Base-by-base conservation (phyloP, 2,888 invertebrate genomes). In the Alloplasta piceator region DNA sequence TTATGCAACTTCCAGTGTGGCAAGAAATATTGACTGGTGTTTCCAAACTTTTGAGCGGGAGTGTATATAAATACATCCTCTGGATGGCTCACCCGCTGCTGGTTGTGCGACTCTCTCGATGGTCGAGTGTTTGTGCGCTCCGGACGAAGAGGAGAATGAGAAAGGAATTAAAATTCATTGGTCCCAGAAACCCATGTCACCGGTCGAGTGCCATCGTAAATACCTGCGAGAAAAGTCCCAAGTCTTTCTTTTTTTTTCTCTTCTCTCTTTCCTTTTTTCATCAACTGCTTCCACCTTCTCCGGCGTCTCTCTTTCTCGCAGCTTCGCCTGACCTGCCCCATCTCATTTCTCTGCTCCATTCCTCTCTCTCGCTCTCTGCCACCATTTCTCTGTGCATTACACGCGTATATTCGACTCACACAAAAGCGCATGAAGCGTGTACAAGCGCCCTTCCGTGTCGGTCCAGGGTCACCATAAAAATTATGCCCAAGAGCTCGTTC, bases 91-190 rank as follows among this genome's bases (percentile, higher is more conserved):
- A 12, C 48, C 12, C 12, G 50, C 38, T 58, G 52, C 50, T 55
- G 61, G 60, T 26, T 26, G 26, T 26, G 26, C 26, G 26, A 60
- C 66, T 63, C 66, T 48, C 14, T 39, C 4, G 6, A 3, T 12
- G 5, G 48, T 55, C 43, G 61, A 46, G 68, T 26, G 26, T 26
- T 26, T 26, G 78, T 80, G 78, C 55, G 66, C 56, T 61, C 67
- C 48, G 74, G 80, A 66, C 79, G 64, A 38, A 26, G 26, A 39
- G 71, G 71, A 70, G 77, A 74, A 82, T 83, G 83, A 73, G 85
- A 86, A 85, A 87, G 89, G 90, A 91, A 91, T 91, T 91, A 91
- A 91, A 91, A 91, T 91, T 91, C 91, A 91, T 91, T 90, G 91
- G 91, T 88, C 90, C 87, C 87, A 86, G 89, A 89, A 90, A 91